Evolutionary conservation across 2,797 vertebrate genomes (phyloP), one percentile per base, ranked within the genome.

Genomic region (Etheostoma nigrum): DNA sequence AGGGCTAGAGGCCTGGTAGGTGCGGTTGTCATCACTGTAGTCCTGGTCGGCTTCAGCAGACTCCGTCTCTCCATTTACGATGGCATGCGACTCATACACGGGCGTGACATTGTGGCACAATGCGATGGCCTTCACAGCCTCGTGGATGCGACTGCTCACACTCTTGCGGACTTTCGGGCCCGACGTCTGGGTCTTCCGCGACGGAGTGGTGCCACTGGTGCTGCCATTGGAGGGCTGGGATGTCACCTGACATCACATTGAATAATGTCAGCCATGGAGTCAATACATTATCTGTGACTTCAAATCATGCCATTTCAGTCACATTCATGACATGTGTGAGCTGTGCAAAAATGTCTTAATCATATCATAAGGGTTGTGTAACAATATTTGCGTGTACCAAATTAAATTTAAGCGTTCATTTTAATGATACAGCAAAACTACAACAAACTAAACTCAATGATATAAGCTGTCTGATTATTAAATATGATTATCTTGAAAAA

Each of bases 61-160:
- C 84, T 99, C 98, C 0, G 96, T 93, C 90, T 99, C 98, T 7
- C 86, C 93, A 2, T 90, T 90, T 0, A 82, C 92, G 0, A 89
- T 74, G 11, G 77, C 62, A 0, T 92, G 94, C 0, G 95, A 92
- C 82, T 99, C 98, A 0, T 99, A 99, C 0, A 99, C 98, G 0
- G 98, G 98, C 0, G 98, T 99, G 55, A 99, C 98, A 0, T 99
- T 99, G 93, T 99, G 98, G 86, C 98, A 99, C 68, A 99, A 88
- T 0, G 98, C 98, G 2, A 99, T 96, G 87, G 98, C 98, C 88
- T 99, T 99, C 82, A 99, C 98, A 0, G 97, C 98, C 55, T 99
- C 97, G 0, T 99, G 96, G 68, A 98, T 96, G 4, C 98, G 96
- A 11, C 96, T 99, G 94, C 93, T 96, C 69, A 99, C 98, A 0